Evolutionary conservation across 2,888 invertebrate genomes (phyloP).

Genomic region (Chromoteleia sp.): DNA sequence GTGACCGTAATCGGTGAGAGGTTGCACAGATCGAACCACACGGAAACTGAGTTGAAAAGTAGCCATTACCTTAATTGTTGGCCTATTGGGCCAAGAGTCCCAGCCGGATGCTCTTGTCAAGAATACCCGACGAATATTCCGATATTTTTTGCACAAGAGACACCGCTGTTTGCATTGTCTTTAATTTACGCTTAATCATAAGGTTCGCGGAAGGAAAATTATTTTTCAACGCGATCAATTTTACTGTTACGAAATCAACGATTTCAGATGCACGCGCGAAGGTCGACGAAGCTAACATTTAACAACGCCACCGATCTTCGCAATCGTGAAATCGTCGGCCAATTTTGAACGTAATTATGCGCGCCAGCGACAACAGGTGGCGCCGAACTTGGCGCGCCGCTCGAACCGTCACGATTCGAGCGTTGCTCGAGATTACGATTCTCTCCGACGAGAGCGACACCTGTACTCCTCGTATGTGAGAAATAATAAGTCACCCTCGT

Average conservation of each 20-base stretch:
- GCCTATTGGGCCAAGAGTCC: conserved; percentile 74
- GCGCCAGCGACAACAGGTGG: too few species aligned
- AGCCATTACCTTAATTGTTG: conserved; percentile 84
- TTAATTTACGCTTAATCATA: conserved; percentile 13
- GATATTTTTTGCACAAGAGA: conserved; percentile 19
- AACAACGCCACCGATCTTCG: background rate
- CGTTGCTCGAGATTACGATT: too few species aligned
- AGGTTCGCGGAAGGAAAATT: background rate
- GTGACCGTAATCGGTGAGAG: conserved; percentile 81
- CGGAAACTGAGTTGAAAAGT: conserved; percentile 84
- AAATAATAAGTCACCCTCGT: too few species aligned
- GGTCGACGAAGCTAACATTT: background rate
- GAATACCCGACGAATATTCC: conserved; percentile 41
- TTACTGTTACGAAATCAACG: background rate
- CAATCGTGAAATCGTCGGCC: too few species aligned
- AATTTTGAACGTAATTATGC: too few species aligned
- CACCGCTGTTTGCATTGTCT: conserved; percentile 42
- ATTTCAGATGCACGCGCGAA: background rate
- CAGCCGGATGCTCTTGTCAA: conserved; percentile 61
- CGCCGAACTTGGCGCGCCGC: too few species aligned
- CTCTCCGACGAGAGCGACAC: too few species aligned
- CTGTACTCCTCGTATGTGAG: too few species aligned
- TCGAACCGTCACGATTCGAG: too few species aligned
- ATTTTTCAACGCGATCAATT: conserved; percentile 5
- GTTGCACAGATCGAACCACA: conserved; percentile 79